Base-by-base conservation (phyloP, 2,113 vertebrate species). In the Pluvialis apricaria region DNA sequence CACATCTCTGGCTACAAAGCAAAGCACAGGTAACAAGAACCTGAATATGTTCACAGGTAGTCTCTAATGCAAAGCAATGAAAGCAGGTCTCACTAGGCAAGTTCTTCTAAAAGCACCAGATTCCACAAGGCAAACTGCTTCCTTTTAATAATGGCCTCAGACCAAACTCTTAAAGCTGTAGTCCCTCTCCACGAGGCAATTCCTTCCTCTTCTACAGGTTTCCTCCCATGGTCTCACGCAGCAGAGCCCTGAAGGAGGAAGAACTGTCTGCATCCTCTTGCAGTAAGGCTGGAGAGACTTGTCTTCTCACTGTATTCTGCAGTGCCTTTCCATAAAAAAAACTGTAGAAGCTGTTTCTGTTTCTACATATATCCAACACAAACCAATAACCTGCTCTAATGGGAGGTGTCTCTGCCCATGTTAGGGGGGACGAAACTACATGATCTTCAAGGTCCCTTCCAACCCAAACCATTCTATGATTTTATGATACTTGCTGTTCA, bases 201-300 rank as follows among this genome's bases (percentile, higher is more conserved):
- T 64, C 24, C 28, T 68, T 57, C 28, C 24, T 61, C 45, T 88
- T 31, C 58, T 28, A 28, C 4, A 4, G 44, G 34, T 17, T 66
- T 79, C 22, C 13, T 65, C 38, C 51, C 13, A 45, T 4, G 2
- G 24, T 31, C 16, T 58, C 62, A 25, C 0, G 0, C 25, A 81
- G 70, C 16, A 52, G 21, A 82, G 51, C 7, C 10, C 26, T 29
- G 32, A 82, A 76, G 17, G 21, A 26, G 3, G 3, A 34, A 3
- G 8, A 65, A 65, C 44, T 47, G 17, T 20, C 42, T 1, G 0
- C 5, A 1, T 36, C 8, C 15, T 13, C 21, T 24, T 38, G 10
- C 16, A 54, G 36, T 3, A 52, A 54, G 20, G 17, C 64, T 65
- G 10, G 15, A 28, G 19, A 40, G 38, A 65, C 25, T 36, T 24